These are phyloP conservation scores for Macrosoma leucophasiata DNA, from an alignment of 2,888 invertebrate genomes.

Conservation along the genomic window DNA sequence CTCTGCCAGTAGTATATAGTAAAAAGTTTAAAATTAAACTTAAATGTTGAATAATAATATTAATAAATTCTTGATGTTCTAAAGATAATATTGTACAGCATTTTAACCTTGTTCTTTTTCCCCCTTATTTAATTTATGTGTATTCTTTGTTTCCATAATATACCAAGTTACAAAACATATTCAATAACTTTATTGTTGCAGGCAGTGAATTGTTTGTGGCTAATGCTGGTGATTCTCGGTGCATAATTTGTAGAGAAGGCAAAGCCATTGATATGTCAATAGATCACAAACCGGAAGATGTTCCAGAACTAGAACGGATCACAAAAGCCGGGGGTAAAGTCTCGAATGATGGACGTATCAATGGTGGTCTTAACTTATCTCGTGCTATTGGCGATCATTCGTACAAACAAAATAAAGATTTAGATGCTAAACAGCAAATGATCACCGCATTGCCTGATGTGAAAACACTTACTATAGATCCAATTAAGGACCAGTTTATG, in stretches of 20 bases:
- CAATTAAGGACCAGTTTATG: constrained; percentile 92
- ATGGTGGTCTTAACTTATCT: constrained; percentile 96
- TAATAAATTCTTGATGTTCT: too few species aligned
- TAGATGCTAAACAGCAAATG: constrained; percentile 94
- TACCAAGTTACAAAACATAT: too few species aligned
- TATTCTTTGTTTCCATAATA: too few species aligned
- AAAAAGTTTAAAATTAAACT: too few species aligned
- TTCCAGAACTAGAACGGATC: constrained; percentile 88
- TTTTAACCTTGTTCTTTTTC: too few species aligned
- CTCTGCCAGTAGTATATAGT: too few species aligned
- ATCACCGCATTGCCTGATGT: constrained; percentile 97
- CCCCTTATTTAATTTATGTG: too few species aligned
- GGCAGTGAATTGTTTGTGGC: constrained; percentile 89
- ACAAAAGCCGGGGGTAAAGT: constrained; percentile 95
- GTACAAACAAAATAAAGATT: constrained; percentile 90
- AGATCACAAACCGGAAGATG: constrained; percentile 98
- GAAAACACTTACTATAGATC: constrained; percentile 83
- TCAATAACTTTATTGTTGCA: constrained; percentile 32
- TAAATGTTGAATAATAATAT: too few species aligned
- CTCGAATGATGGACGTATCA: constrained; percentile 93
- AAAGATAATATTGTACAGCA: too few species aligned
- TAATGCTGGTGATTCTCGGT: constrained; percentile 97
- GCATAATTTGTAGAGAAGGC: constrained; percentile 87
- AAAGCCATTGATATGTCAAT: constrained; percentile 94
- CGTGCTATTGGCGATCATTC: constrained; percentile 97